Conservation (phyloP, 2,797 vertebrate species). For the Streptopelia turtur region DNA sequence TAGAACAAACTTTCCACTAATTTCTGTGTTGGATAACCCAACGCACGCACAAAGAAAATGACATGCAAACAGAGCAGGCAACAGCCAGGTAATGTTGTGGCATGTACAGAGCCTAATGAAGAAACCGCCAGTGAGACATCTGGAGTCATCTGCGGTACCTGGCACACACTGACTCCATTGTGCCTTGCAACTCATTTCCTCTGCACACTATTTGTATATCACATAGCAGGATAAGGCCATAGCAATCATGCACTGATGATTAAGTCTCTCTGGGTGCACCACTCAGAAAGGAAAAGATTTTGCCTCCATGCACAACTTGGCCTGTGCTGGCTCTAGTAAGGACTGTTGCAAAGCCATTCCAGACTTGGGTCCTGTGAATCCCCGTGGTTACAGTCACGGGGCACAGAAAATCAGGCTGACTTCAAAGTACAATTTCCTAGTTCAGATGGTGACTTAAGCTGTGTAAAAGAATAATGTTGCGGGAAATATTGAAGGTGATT, state of each 20-base stretch:
- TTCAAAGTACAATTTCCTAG: background rate
- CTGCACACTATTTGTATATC: background rate
- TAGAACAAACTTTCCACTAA: background rate
- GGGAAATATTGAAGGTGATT: background rate
- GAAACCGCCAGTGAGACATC: background rate
- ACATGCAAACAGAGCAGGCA: background rate
- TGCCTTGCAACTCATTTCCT: background rate
- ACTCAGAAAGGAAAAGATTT: background rate
- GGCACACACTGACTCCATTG: background rate
- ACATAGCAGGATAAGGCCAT: background rate
- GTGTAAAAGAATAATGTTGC: background rate
- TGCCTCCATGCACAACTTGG: background rate
- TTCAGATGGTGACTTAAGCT: background rate
- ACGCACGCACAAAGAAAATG: background rate
- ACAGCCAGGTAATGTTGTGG: background rate
- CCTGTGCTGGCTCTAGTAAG: background rate
- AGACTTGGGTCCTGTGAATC: background rate
- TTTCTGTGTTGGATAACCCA: background rate
- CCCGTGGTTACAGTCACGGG: no score
- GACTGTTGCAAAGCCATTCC: background rate
- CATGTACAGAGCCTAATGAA: background rate
- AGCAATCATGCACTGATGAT: background rate
- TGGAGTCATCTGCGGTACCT: background rate
- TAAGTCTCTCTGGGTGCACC: background rate
- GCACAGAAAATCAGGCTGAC: background rate